Base-by-base conservation (phyloP, 2,888 invertebrate species). In the Drosophila algonquin region DNA sequence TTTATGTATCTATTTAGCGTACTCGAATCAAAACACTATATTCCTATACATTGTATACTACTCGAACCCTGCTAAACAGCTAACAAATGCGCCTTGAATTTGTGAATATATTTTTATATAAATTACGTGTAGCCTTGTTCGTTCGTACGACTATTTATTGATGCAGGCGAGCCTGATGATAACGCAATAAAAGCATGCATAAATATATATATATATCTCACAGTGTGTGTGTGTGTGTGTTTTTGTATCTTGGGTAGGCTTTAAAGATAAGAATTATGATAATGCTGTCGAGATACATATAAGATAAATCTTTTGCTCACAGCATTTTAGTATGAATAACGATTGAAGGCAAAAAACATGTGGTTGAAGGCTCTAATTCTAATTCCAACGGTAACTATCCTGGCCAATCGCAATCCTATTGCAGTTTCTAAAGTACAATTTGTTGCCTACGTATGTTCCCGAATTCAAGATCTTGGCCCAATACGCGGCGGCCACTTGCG, bases 11-110 rank as follows among this genome's bases (percentile, higher is more conserved):
- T 54, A 35, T 30, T 44, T 48, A 35, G 16, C 44, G 44, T 62
- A 64, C 63, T 61, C 61, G 51, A 63, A 61, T 40, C 53, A 32
- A 70, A 58, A 30, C 24, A 24, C 24, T 24, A 24, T 52, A 69
- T 69, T 69, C 73, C 69, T 69, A 72, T 16, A n/a, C 48, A 61
- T 53, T 84, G 81, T 75, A 83, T 68, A 75, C 83, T 83, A 76
- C 50, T 57, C 59, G 72, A 45, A 51, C 71, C 53, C 48, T 59
- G 86, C 80, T 82, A 63, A 67, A 44, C 62, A 77, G 79, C 79
- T 79, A 81, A 84, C 79, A 30, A 65, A 69, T 59, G 87, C 85
- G 87, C 85, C 80, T 87, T 87, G 59, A 69, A 81, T 74, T 85
- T 81, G 81, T 81, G 81, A 81, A 81, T 81, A 87, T 82, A 54